A percentile compares a stretch with the other conserved stretches of the same genome.
Conservation (phyloP, 2,888 invertebrate genomes). For the Allacma fusca region DNA sequence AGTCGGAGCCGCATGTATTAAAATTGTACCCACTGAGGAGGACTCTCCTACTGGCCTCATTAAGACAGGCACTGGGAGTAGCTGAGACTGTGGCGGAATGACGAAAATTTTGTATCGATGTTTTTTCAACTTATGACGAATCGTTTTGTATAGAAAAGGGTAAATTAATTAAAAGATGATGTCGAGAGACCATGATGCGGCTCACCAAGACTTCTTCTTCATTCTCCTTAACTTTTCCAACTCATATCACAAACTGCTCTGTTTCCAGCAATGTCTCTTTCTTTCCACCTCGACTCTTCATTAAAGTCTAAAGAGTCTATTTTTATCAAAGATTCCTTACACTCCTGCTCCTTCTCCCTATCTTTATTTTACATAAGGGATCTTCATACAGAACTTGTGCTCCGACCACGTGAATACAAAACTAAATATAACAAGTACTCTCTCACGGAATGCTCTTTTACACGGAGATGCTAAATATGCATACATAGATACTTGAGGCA, state of each 20-base stretch:
- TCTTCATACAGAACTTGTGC: neutral
- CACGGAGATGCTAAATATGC: neutral
- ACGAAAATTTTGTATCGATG: neutral
- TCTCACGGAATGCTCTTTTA: neutral
- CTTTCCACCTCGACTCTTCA: conserved; percentile 36
- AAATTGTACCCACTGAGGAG: no score
- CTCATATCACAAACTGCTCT: conserved; percentile 24
- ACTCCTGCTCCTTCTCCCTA: neutral
- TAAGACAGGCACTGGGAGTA: neutral
- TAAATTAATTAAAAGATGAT: conserved; percentile 34
- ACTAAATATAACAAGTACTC: conserved; percentile 13
- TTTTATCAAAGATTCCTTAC: conserved; percentile 29
- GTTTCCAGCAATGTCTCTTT: conserved; percentile 6
- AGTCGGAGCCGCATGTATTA: no score
- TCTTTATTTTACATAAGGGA: neutral
- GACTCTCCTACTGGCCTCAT: neutral
- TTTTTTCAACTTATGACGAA: conserved; percentile 9
- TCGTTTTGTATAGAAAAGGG: conserved; percentile 4
- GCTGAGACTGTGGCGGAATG: neutral
- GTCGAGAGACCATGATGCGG: conserved; percentile 23
- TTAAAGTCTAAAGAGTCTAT: conserved; percentile 44
- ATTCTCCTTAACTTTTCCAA: conserved; percentile 17
- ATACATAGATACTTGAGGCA: no score
- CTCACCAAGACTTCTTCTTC: conserved; percentile 28
- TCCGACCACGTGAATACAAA: conserved; percentile 4